phyloP scores from a whole-genome alignment of 2,797 vertebrate species.

The Leucoraja ocellata region DNA sequence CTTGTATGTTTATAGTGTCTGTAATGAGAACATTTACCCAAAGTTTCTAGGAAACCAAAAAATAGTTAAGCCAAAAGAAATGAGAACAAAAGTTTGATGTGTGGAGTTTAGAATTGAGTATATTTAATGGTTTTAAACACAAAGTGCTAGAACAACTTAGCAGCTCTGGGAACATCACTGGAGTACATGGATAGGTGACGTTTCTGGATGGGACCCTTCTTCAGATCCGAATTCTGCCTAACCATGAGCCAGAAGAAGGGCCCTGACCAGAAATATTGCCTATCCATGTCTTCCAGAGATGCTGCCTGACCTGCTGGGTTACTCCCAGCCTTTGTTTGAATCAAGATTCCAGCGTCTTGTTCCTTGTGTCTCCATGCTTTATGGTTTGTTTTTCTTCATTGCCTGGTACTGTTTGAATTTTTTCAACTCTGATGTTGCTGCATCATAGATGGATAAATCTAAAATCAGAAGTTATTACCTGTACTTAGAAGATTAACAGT shows the following conservation, averaged over 20 bases:
- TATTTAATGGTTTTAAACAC: neutral
- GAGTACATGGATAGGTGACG: no score
- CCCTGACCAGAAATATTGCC: no score
- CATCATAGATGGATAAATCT: neutral
- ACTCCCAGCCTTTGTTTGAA: no score
- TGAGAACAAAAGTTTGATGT: neutral
- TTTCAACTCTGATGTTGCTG: neutral
- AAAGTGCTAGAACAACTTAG: no score
- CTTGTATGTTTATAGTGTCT: neutral
- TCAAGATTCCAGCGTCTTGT: no score
- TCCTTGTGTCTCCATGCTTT: neutral
- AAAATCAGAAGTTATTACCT: neutral
- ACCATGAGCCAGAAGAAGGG: no score
- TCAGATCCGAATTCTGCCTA: no score
- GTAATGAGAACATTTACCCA: neutral
- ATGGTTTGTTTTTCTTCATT: neutral
- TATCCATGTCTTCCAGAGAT: no score
- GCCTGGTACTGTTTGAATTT: neutral
- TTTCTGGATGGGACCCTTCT: no score
- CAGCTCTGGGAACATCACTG: no score
- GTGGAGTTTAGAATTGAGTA: neutral
- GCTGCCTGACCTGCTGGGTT: no score
- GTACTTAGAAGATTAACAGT: neutral
- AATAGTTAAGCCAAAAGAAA: neutral
- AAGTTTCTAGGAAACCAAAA: neutral